Conservation (phyloP, 2,113 vertebrate species). For the Albula goreensis region DNA sequence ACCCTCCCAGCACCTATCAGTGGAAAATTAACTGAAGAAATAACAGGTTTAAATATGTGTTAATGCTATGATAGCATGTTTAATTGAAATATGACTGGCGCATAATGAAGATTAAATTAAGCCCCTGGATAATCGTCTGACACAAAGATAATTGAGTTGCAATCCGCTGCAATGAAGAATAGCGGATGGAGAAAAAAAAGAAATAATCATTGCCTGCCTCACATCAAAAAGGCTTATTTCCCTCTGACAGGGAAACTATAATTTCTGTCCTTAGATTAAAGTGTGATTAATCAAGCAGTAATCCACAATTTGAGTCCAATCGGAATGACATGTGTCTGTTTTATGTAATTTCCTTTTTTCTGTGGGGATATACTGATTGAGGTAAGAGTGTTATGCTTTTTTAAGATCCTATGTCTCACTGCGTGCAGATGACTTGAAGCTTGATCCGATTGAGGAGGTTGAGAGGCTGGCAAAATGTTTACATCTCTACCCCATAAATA, state of each 20-base stretch:
- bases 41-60: constrained; percentile 83
- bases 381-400: constrained; percentile 33
- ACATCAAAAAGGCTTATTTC: constrained; percentile 69
- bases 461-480: constrained; percentile 53
- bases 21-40: constrained; percentile 83
- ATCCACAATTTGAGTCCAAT: constrained; percentile 71
- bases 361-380: constrained; percentile 37
- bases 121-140: constrained; percentile 87
- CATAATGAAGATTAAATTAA: constrained; percentile 92
- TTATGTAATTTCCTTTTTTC: constrained; percentile 68
- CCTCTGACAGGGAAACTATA: constrained; percentile 63
- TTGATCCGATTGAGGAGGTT: constrained; percentile 53
- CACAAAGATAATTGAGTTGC: constrained; percentile 88
- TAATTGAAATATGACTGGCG: constrained; percentile 90
- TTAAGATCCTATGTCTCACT: constrained; percentile 42
- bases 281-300: constrained; percentile 77
- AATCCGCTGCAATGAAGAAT: constrained; percentile 76
- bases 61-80: constrained; percentile 81
- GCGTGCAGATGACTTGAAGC: constrained; percentile 55
- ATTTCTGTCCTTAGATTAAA: constrained; percentile 77
- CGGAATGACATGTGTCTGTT: constrained; percentile 68
- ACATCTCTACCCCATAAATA: constrained; percentile 32
- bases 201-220: constrained; percentile 67
- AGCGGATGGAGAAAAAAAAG: constrained; percentile 61
- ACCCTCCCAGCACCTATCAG: constrained; percentile 79